Conservation (phyloP, 2,113 vertebrate species). For the Stegostoma tigrinum region DNA sequence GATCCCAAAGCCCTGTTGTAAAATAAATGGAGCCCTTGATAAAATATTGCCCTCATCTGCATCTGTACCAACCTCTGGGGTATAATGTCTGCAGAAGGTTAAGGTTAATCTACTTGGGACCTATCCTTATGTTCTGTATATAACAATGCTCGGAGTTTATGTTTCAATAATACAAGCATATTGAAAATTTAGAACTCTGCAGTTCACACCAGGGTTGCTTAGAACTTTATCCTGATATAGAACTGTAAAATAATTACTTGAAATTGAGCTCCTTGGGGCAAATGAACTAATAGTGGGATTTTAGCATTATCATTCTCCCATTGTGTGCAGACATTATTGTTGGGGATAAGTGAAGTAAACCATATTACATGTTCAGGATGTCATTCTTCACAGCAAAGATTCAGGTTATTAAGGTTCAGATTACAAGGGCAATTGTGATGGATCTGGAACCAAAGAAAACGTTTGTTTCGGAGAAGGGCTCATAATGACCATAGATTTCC, state of each 20-base stretch:
- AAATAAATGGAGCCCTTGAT: too few relatives aligned
- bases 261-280: background rate
- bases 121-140: background rate
- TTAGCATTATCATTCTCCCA: background rate
- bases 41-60: too few relatives aligned
- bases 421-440: background rate
- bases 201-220: background rate
- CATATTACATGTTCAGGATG: background rate
- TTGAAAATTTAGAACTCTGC: background rate
- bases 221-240: background rate
- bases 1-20: background rate
- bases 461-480: background rate
- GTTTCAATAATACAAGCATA: background rate
- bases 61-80: background rate
- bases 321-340: background rate
- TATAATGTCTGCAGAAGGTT: background rate
- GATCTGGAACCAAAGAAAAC: background rate
- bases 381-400: background rate
- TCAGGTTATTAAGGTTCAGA: background rate
- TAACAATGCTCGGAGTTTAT: background rate
- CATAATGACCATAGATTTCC: background rate
- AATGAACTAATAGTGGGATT: background rate
- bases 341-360: background rate
- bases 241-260: background rate
- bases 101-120: background rate